Conservation (phyloP, 2,888 invertebrate species). For the Drosophila kokeensis region DNA sequence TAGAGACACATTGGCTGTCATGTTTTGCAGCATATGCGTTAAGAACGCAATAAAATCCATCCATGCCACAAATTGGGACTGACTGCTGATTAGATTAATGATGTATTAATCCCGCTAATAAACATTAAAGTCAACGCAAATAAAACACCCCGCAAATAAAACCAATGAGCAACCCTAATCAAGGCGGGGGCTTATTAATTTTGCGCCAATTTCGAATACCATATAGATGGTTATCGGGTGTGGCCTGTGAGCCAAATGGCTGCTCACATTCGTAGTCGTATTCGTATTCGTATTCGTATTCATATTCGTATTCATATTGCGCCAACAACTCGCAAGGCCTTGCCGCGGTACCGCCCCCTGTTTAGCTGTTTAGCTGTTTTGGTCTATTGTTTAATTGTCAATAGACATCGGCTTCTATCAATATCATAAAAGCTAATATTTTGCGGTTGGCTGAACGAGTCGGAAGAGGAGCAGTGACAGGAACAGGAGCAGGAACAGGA, state of each 20-base stretch:
- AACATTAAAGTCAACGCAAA: slow-evolving; percentile 75
- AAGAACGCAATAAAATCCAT: slow-evolving; percentile 26
- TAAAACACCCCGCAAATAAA: slow-evolving; percentile 44
- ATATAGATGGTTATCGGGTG: slow-evolving; percentile 48
- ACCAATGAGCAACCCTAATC: slow-evolving; percentile 5
- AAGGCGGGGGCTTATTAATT: slow-evolving; percentile 61
- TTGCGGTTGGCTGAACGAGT: slow-evolving; percentile 77
- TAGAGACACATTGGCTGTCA: slow-evolving; percentile 24
- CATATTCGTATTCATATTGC: slow-evolving; percentile 37
- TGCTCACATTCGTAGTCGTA: slow-evolving; percentile 14
- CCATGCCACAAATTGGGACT: slow-evolving; percentile 15
- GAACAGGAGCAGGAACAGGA: neutral
- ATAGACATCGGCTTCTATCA: slow-evolving; percentile 83
- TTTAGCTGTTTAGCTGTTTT: slow-evolving; percentile 9
- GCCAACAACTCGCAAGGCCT: slow-evolving; percentile 55
- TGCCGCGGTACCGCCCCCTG: slow-evolving; percentile 48
- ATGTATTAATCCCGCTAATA: slow-evolving; percentile 82
- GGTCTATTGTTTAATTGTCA: slow-evolving; percentile 83
- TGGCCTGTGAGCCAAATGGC: slow-evolving; percentile 29
- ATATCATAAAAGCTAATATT: slow-evolving; percentile 83
- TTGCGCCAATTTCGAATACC: slow-evolving; percentile 48
- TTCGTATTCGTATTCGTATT: slow-evolving; percentile 1
- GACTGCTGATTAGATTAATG: slow-evolving; percentile 77
- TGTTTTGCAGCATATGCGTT: slow-evolving; percentile 70
- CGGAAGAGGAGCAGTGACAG: slow-evolving; percentile 15